phyloP scores from a whole-genome alignment of 2,888 invertebrate genomes.

The Macrophya alboannulata region DNA sequence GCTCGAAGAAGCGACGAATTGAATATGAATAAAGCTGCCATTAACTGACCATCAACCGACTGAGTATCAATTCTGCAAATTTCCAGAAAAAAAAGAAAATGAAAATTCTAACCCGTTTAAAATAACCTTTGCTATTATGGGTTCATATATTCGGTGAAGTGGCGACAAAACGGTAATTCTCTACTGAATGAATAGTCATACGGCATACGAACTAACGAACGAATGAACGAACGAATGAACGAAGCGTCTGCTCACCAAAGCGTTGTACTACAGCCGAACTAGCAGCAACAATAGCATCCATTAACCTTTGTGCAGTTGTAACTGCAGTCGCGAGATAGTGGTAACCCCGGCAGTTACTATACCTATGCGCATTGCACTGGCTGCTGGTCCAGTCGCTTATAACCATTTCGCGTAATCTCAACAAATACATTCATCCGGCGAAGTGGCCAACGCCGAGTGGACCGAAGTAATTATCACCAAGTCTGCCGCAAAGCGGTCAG shows the following conservation, averaged over 20 bases:
- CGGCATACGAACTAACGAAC: constrained; percentile 44
- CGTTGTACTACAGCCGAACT: constrained; percentile 75
- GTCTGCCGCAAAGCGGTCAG: constrained; percentile 44
- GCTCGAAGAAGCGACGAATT: neutral
- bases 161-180: constrained; percentile 50
- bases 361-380: constrained; percentile 3
- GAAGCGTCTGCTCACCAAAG: constrained; percentile 65
- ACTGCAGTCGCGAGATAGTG: constrained; percentile 79
- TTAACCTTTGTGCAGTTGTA: constrained; percentile 79
- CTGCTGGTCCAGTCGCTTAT: constrained; percentile 71
- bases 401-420: constrained; percentile 78
- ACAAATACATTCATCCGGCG: constrained; percentile 76
- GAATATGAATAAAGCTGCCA: neutral
- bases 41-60: neutral
- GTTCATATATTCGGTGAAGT: constrained; percentile 20
- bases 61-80: neutral
- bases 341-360: constrained; percentile 42
- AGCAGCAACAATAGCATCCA: constrained; percentile 78
- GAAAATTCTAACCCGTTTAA: constrained; percentile 5
- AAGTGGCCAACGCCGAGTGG: constrained; percentile 67
- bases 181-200: constrained; percentile 37
- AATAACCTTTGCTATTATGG: constrained; percentile 37
- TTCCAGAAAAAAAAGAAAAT: neutral
- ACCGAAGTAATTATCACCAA: constrained; percentile 54
- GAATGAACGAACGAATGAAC: constrained; percentile 47